These are phyloP conservation scores for Sebastiscus tertius DNA, from an alignment of 2,797 vertebrate species.

Conservation along the genomic window DNA sequence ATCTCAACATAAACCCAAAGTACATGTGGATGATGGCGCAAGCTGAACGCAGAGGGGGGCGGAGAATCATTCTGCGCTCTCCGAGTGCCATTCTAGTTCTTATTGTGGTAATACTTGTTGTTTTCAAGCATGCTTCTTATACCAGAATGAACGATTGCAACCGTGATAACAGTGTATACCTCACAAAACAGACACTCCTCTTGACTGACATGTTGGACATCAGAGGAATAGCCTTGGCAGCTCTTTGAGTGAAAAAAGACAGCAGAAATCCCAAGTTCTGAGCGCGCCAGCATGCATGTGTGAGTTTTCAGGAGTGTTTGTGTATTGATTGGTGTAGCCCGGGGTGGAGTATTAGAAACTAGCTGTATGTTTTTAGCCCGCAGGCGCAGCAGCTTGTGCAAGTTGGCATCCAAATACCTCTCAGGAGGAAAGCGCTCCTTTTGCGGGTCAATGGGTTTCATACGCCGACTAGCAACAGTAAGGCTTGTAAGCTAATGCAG, in stretches of 20 bases:
- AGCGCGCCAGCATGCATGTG: constrained; percentile 6
- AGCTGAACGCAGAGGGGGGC: too few relatives aligned
- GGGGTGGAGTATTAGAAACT: constrained; percentile 50
- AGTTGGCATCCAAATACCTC: constrained; percentile 65
- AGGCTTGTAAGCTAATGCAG: constrained; percentile 50
- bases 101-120: not conserved
- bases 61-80: too few relatives aligned
- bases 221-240: constrained; percentile 20
- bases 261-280: constrained; percentile 7
- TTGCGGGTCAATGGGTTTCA: constrained; percentile 67
- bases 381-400: constrained; percentile 59
- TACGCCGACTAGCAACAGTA: constrained; percentile 40
- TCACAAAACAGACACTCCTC: constrained; percentile 19
- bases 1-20: too few relatives aligned
- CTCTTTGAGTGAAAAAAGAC: constrained; percentile 7
- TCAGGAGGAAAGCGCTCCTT: constrained; percentile 57
- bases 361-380: constrained; percentile 50
- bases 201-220: constrained; percentile 32
- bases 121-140: not conserved
- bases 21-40: too few relatives aligned
- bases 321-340: constrained; percentile 55
- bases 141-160: not conserved
- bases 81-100: not conserved
- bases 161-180: not conserved
- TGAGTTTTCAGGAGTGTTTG: constrained; percentile 15